Base-by-base conservation (phyloP, 1,140 invertebrate genomes). In the Cydia strobilella region DNA sequence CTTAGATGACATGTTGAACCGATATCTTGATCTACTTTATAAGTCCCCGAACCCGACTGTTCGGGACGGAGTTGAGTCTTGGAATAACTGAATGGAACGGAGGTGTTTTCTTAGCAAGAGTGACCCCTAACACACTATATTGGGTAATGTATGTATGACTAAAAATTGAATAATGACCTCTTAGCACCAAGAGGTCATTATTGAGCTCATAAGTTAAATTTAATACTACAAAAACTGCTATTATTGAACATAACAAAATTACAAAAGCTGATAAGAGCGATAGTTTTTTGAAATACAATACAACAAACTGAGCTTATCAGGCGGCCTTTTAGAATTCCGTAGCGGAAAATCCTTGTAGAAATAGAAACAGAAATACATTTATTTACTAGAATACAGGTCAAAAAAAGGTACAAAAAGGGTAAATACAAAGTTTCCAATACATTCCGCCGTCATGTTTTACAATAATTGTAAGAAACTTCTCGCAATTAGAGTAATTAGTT, bases 81-180 rank as follows among this genome's bases (percentile, higher is more conserved):
- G 12, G 65, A 35, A 42, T 69, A 69, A 69, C n/a, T 69, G 25
- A 69, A 59, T 54, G 5, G 20, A 10, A 23, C 20, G 31, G 65
- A 69, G 12, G 12, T 66, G 20, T 15, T 69, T 18, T 59, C 54
- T 59, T 59, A 23, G 54, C 54, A 35, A 6, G 65, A 18, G 23
- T 18, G 31, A 1, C 10, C 35, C 7, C 27, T 69, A 69, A 69
- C 65, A 69, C 31, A 39, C 65, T 69, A 31, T 42, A 69, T 69
- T 69, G 65, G 23, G 42, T 69, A 69, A 69, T 69, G 65, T 69
- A 10, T 35, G 25, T 69, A 10, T 35, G 25, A 18, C 27, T 69
- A 69, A 69, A 69, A 69, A 69, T 69, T 69, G 65, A 27, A 69
- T 69, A 69, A 69, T 39, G 65, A 69, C 65, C 31, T 13, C 65